Evolutionary conservation across 1,140 invertebrate genomes (phyloP), one percentile per base, ranked within the genome.

Genomic region (Linepithema humile): DNA sequence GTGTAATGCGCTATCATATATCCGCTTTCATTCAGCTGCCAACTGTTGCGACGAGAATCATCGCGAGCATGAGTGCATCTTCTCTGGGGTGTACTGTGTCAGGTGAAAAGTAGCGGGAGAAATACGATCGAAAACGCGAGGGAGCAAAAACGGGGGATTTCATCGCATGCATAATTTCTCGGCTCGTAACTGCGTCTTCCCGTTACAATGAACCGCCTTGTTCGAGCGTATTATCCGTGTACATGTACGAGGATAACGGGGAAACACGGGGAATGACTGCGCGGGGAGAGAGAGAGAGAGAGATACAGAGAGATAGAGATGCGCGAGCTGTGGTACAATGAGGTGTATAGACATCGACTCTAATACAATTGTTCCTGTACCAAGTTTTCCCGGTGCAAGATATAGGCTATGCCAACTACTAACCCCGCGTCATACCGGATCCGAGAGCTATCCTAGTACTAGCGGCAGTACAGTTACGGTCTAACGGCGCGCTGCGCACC

Each of bases 331-430:
- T 12, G 32, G 26, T 45, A 38, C 29, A 26, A 3, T 50, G 57
- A 17, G 15, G n/a, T 65, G 48, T 67, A 55, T 59, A 77, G 86
- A 85, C 72, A 73, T 64, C 3, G 62, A 23, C 50, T 80, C 80
- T 88, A 88, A 90, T 90, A 89, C 85, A 85, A 90, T 91, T 90
- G 84, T 82, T 84, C 82, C 64, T 73, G 64, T 32, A 65, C 64
- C 82, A 80, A 91, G 85, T 90, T 91, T 83, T 72, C 78, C 43
- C 69, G 45, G 35, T 62, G 29, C 74, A 83, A 82, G 57, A 69
- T 77, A 55, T 59, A 84, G 48, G 40, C 40, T 45, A 48, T 23
- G 69, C 40, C 48, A 59, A 59, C 38, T 55, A 62, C 57, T 10
- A 40, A 57, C n/a, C 50, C 32, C 73, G 48, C 57, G 40, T 82